phyloP scores from a whole-genome alignment of 1,140 invertebrate species.

The Lepidurus couesii region DNA sequence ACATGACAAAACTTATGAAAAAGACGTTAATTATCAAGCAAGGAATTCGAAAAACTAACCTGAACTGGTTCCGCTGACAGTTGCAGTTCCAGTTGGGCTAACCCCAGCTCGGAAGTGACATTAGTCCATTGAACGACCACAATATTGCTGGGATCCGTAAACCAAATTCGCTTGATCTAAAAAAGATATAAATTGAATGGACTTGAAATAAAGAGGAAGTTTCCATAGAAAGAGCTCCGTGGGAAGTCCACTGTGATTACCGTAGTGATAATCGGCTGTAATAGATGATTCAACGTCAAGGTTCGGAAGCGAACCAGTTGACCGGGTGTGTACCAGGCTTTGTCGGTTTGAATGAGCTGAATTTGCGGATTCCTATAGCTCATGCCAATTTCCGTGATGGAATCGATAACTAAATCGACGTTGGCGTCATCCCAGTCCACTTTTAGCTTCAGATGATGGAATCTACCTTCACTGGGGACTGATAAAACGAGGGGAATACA shows the following conservation, averaged over 20 bases:
- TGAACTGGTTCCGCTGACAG: constrained; percentile 51
- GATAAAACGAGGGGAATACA: not conserved
- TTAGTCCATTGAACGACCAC: constrained; percentile 56
- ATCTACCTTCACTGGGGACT: not conserved
- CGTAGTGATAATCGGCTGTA: constrained; percentile 48
- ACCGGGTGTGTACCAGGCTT: constrained; percentile 58
- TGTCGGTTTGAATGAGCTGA: constrained; percentile 52
- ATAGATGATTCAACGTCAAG: constrained; percentile 49
- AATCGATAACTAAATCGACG: constrained; percentile 49
- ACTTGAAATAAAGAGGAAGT: not conserved
- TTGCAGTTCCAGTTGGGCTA: constrained; percentile 52
- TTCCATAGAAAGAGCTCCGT: constrained; percentile 30
- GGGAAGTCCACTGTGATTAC: constrained; percentile 39
- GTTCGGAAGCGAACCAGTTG: constrained; percentile 54
- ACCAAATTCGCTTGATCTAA: constrained; percentile 54
- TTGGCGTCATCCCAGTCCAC: constrained; percentile 42
- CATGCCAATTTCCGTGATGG: constrained; percentile 44
- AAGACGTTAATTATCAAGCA: no score
- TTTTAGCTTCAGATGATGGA: no score
- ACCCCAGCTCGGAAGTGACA: constrained; percentile 49
- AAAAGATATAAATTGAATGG: not conserved
- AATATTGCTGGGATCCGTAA: constrained; percentile 55
- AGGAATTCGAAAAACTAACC: constrained; percentile 41
- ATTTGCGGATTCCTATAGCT: constrained; percentile 45
- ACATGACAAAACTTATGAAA: no score